A percentile compares a stretch with the other conserved stretches of the same genome.
Conservation (phyloP, 2,113 vertebrate species). For the Megatriorchis doriae region DNA sequence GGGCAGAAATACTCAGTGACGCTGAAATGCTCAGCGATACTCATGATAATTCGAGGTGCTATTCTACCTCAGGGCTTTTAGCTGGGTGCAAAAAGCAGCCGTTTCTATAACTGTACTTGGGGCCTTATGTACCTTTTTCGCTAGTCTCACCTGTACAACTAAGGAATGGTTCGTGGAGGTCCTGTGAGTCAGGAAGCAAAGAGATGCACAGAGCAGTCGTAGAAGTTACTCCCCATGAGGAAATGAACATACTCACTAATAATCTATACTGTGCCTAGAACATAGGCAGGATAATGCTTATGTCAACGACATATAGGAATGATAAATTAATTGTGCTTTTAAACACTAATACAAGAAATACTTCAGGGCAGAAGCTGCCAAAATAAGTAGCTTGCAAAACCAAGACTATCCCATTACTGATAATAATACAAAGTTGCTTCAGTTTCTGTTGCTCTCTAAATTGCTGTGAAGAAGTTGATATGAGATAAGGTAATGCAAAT, state of each 20-base stretch:
- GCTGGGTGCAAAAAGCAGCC: not conserved
- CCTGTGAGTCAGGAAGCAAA: not conserved
- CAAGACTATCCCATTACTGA: not conserved
- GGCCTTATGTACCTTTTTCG: not conserved
- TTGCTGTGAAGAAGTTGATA: not conserved
- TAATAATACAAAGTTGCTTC: not conserved
- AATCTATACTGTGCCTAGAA: not conserved
- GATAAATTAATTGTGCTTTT: not conserved
- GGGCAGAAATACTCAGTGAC: not conserved
- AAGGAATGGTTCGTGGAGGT: not conserved
- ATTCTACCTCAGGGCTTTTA: not conserved
- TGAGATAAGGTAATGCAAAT: slow-evolving; percentile 32
- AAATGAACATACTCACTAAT: not conserved
- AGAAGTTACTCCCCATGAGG: not conserved
- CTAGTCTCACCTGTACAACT: not conserved
- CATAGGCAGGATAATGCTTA: not conserved
- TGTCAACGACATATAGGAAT: not conserved
- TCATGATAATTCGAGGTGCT: not conserved
- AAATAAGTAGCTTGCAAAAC: not conserved
- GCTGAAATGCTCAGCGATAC: not conserved
- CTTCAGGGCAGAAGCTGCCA: not conserved
- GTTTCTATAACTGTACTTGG: not conserved
- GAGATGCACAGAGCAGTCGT: no score
- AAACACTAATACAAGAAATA: not conserved
- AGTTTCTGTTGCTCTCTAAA: not conserved